Conservation (phyloP, 1,140 invertebrate species). For the Zaprionus davidi region DNA sequence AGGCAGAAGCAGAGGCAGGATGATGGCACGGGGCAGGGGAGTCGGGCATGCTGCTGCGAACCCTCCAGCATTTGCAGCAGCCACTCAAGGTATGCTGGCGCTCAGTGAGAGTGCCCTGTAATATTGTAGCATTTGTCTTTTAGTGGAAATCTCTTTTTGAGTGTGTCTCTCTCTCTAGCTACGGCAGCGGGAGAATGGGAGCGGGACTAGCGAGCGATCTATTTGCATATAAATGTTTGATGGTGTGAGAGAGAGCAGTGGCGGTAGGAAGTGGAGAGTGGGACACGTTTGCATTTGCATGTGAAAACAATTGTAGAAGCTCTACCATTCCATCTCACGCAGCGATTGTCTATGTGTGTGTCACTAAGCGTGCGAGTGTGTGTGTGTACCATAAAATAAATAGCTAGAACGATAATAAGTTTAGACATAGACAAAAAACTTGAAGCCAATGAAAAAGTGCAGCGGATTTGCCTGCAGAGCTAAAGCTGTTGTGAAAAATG, state of each 20-base stretch:
- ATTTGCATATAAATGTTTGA: constrained; percentile 78
- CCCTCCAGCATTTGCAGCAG: constrained; percentile 65
- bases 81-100: constrained; percentile 69
- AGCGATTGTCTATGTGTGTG: constrained; percentile 14
- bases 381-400: constrained; percentile 71
- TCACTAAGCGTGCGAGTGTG: constrained; percentile 10
- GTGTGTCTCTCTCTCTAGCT: constrained; percentile 67
- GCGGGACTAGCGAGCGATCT: constrained; percentile 46
- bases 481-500: constrained; percentile 77
- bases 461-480: constrained; percentile 74
- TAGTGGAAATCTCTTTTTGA: constrained; percentile 81
- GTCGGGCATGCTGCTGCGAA: constrained; percentile 9
- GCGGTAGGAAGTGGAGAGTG: constrained; percentile 20
- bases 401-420: constrained; percentile 81
- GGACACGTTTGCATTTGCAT: constrained; percentile 60
- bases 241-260: constrained; percentile 26
- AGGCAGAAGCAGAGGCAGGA: not conserved
- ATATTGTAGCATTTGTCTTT: constrained; percentile 82
- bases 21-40: not conserved
- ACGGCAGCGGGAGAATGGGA: constrained; percentile 5
- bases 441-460: constrained; percentile 79
- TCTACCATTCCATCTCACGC: constrained; percentile 7
- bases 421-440: constrained; percentile 80
- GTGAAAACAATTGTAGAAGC: constrained; percentile 75
- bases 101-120: constrained; percentile 50